Conservation (phyloP, 2,888 invertebrate genomes). For the Agonum fuliginosum region DNA sequence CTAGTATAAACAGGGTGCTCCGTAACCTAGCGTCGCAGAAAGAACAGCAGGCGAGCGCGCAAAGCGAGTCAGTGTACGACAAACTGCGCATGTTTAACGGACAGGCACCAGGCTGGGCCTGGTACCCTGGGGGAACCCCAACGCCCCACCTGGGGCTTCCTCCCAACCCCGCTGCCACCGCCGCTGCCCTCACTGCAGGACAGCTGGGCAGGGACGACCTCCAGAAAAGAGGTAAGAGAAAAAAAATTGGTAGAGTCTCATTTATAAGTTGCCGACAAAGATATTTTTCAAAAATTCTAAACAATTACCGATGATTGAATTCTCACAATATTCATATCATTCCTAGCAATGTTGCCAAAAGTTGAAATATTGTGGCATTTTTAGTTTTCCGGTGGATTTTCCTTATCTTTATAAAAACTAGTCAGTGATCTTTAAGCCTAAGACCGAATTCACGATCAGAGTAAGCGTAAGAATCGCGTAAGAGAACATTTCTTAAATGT, state of each 20-base stretch:
- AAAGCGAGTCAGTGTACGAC: slow-evolving; percentile 94
- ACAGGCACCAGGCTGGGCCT: slow-evolving; percentile 89
- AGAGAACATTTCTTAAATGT: too few relatives aligned
- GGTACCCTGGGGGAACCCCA: slow-evolving; percentile 88
- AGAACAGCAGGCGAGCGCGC: slow-evolving; percentile 89
- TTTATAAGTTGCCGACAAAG: too few relatives aligned
- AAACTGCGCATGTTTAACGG: slow-evolving; percentile 97
- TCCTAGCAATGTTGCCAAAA: too few relatives aligned
- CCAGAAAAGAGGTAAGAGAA: slow-evolving; percentile 84
- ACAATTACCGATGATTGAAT: too few relatives aligned
- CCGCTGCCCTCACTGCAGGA: slow-evolving; percentile 74
- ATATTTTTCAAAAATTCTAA: too few relatives aligned
- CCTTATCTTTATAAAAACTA: too few relatives aligned
- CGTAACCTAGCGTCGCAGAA: slow-evolving; percentile 97
- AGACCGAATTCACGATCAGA: too few relatives aligned
- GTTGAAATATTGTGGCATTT: too few relatives aligned
- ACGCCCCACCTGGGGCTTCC: slow-evolving; percentile 82
- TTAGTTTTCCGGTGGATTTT: too few relatives aligned
- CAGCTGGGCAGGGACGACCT: slow-evolving; percentile 81
- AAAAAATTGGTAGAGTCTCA: neutral
- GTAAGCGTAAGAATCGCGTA: too few relatives aligned
- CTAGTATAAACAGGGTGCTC: slow-evolving; percentile 97
- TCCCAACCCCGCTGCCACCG: slow-evolving; percentile 71
- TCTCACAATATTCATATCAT: too few relatives aligned
- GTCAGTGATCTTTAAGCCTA: too few relatives aligned